Evolutionary conservation across 2,113 vertebrate genomes (phyloP).

Genomic region (Cryptoleucopteryx plumbea): DNA sequence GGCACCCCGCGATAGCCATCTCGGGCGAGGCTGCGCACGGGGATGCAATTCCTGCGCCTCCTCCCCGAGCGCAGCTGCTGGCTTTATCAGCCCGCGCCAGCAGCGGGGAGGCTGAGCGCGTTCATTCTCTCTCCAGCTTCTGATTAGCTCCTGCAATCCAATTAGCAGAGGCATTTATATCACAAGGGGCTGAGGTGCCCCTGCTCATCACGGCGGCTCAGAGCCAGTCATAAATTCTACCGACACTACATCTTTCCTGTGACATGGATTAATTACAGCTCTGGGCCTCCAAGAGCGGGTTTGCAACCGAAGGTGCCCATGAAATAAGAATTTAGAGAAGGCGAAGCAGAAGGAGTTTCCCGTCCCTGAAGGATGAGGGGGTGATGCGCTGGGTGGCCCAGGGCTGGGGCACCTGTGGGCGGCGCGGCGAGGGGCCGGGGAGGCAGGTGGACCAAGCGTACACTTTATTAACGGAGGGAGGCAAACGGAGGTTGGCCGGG

Average conservation of each 20-base stretch:
- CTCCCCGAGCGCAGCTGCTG: neutral
- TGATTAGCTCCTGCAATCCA: constrained; percentile 75
- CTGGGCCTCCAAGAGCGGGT: constrained; percentile 44
- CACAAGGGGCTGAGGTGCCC: constrained; percentile 63
- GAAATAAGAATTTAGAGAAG: constrained; percentile 28
- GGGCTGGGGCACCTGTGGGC: neutral
- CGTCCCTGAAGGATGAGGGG: neutral
- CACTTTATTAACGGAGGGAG: neutral
- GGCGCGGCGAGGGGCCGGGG: neutral
- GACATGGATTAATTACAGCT: constrained; percentile 69
- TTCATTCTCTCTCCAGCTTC: constrained; percentile 60
- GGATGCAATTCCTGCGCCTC: neutral
- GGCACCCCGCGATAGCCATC: neutral
- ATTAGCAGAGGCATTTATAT: constrained; percentile 76
- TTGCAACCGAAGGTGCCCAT: neutral
- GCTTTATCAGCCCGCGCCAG: constrained; percentile 64
- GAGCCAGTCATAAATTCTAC: constrained; percentile 70
- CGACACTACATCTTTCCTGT: constrained; percentile 46
- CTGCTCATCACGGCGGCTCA: constrained; percentile 59
- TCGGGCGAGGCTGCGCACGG: neutral
- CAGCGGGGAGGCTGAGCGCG: neutral
- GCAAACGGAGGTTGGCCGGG: accelerated
- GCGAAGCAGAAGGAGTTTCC: neutral
- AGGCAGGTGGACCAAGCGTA: neutral
- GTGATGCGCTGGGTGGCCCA: neutral